These are phyloP conservation scores for Copsychus sechellarum DNA, from an alignment of 2,113 vertebrate genomes.

Conservation along the genomic window DNA sequence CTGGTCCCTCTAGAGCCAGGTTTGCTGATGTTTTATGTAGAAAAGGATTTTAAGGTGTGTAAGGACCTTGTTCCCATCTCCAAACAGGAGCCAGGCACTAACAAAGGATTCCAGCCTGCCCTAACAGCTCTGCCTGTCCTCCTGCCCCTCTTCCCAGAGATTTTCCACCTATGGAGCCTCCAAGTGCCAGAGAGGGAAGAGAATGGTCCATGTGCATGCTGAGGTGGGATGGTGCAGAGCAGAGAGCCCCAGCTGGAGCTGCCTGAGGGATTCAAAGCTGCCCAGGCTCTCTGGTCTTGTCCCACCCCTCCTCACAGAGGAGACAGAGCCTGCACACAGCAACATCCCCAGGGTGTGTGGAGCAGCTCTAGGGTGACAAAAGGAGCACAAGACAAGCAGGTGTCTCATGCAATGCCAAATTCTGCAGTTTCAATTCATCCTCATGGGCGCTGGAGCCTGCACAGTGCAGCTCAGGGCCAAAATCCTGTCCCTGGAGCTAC, in stretches of 20 bases:
- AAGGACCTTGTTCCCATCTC: not conserved
- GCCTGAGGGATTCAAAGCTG: not conserved
- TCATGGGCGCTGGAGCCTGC: not conserved
- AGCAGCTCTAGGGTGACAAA: not conserved
- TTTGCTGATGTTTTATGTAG: rapidly evolving
- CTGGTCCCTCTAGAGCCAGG: not conserved
- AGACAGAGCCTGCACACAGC: not conserved
- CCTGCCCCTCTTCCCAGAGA: not conserved
- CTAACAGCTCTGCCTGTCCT: not conserved
- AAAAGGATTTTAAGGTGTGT: not conserved
- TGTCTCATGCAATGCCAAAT: not conserved
- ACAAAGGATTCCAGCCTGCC: not conserved
- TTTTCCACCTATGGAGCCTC: not conserved
- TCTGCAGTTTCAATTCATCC: not conserved
- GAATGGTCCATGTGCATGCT: not conserved
- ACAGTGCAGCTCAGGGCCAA: not conserved
- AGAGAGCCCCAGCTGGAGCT: not conserved
- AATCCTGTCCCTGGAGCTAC: not conserved
- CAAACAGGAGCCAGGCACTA: not conserved
- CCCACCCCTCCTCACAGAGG: not conserved
- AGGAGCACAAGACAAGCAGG: not conserved
- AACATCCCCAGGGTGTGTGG: rapidly evolving
- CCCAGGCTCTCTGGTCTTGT: not conserved
- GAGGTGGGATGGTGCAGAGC: not conserved
- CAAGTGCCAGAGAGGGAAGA: not conserved